A percentile compares a stretch with the other conserved stretches of the same genome.
These are phyloP conservation scores for Drosophila infuscata DNA, from an alignment of 2,888 invertebrate species.

Conservation along the genomic window DNA sequence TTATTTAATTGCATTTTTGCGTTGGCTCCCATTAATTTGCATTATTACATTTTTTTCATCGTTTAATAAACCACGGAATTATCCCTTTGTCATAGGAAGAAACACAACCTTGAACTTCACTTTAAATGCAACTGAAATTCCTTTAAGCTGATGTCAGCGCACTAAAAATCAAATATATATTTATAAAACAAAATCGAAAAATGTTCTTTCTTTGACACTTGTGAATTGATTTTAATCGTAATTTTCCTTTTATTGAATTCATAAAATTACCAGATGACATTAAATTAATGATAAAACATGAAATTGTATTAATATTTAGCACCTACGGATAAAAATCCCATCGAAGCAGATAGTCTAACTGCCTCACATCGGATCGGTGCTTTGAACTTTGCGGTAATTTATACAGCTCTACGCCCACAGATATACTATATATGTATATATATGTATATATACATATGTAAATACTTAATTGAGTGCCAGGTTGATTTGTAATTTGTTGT, in stretches of 20 bases:
- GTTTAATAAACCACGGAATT: not conserved
- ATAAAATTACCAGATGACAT: constrained; percentile 39
- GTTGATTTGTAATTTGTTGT: constrained; percentile 62
- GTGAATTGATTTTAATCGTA: constrained; percentile 61
- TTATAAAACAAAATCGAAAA: constrained; percentile 11
- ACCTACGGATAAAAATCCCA: constrained; percentile 47
- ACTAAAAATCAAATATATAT: constrained; percentile 4
- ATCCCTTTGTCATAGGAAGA: constrained; percentile 11
- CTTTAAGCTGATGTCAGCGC: constrained; percentile 52
- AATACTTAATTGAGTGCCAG: constrained; percentile 53
- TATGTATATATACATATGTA: constrained; percentile 1
- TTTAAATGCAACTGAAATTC: constrained; percentile 52
- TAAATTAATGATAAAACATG: constrained; percentile 37
- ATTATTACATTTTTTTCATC: not conserved
- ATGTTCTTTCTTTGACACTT: constrained; percentile 58
- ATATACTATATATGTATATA: constrained; percentile 2
- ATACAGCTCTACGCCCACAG: constrained; percentile 31
- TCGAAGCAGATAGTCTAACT: constrained; percentile 22
- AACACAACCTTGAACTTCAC: constrained; percentile 46
- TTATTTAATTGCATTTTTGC: constrained; percentile 54
- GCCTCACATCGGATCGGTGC: constrained; percentile 26
- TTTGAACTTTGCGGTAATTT: constrained; percentile 45
- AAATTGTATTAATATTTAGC: constrained; percentile 57
- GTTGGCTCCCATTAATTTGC: constrained; percentile 32
- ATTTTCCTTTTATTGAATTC: constrained; percentile 42